Evolutionary conservation across 2,113 vertebrate genomes (phyloP).

Genomic region (Bucco capensis): DNA sequence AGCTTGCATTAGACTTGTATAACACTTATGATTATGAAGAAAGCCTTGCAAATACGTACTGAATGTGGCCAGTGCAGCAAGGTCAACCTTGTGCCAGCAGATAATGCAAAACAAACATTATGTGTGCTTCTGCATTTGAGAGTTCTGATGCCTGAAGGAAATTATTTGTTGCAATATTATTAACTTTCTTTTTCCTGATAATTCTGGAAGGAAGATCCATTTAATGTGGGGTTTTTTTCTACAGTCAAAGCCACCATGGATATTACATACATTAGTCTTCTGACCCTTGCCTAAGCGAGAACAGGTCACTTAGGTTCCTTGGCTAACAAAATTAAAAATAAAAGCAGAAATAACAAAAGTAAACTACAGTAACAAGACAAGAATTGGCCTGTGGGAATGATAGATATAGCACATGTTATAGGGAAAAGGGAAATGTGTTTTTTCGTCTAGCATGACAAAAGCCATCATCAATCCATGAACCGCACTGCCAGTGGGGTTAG

Average conservation of each 20-base stretch:
- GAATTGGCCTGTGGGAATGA: neutral
- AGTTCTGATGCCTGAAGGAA: neutral
- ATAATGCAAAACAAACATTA: neutral
- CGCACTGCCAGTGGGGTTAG: fast-evolving
- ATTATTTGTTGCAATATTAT: neutral
- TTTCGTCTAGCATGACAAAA: neutral
- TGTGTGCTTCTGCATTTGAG: neutral
- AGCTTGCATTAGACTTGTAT: neutral
- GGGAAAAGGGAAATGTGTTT: neutral
- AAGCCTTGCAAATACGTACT: neutral
- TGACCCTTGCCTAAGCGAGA: neutral
- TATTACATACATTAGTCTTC: neutral
- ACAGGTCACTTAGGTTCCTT: neutral
- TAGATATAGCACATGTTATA: neutral
- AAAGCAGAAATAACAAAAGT: neutral
- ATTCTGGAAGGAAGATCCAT: neutral
- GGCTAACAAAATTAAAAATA: neutral
- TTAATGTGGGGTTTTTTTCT: neutral
- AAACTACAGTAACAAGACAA: neutral
- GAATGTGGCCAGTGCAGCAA: neutral
- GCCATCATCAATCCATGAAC: neutral
- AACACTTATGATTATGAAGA: neutral
- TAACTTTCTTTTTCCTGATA: neutral
- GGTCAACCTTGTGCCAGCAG: neutral
- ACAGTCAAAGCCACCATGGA: neutral